These are phyloP conservation scores for Channa striata DNA, from an alignment of 2,797 vertebrate species.

Conservation along the genomic window DNA sequence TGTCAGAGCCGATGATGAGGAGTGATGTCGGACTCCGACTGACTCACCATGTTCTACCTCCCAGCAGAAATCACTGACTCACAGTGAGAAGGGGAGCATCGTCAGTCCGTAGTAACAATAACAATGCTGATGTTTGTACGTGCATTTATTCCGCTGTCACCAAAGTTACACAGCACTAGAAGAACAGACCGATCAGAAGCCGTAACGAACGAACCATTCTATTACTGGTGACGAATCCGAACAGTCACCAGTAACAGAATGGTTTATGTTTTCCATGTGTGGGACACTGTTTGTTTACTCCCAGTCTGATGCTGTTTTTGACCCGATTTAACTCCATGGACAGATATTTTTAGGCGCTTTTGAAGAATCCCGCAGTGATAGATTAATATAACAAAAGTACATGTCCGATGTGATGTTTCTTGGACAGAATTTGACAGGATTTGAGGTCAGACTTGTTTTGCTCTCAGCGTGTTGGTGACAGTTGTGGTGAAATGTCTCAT, in stretches of 20 bases:
- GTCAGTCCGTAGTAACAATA: constrained; percentile 3
- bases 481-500: constrained; percentile 32
- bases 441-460: constrained; percentile 19
- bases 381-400: background rate
- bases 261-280: too few relatives aligned
- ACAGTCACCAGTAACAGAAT: background rate
- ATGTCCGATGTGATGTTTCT: constrained; percentile 19
- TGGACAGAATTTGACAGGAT: constrained; percentile 13
- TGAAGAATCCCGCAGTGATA: background rate
- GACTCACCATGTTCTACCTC: constrained; percentile 22
- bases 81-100: background rate
- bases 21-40: constrained; percentile 16
- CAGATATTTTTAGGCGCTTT: background rate
- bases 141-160: background rate
- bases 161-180: background rate
- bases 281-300: too few relatives aligned
- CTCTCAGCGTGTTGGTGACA: constrained; percentile 19
- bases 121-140: background rate
- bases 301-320: too few relatives aligned
- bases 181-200: background rate
- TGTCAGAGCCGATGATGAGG: constrained; percentile 2
- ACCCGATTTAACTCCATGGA: background rate
- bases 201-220: too few relatives aligned
- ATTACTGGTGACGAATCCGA: too few relatives aligned
- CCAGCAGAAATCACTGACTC: constrained; percentile 19